Evolutionary conservation across 2,888 invertebrate genomes (phyloP), one percentile per base, ranked within the genome.

Genomic region (Brachyptera risi): DNA sequence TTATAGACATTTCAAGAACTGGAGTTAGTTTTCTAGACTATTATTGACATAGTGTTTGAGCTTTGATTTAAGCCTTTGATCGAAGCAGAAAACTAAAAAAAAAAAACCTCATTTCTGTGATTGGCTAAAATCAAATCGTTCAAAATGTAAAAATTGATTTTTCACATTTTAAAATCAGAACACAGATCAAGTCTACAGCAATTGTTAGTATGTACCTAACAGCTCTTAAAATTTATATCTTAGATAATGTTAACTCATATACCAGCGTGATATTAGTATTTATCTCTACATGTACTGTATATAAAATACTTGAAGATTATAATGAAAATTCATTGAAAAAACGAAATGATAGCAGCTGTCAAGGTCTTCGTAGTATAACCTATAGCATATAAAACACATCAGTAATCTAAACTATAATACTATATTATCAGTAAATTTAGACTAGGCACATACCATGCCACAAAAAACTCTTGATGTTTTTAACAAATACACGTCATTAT

Each of bases 331-430:
- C 40, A 38, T 5, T 38, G 40, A 17, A 38, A n/a, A 38, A n/a
- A n/a, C 15, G 13, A 38, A 38, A 13, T 38, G 40, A 13, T 38
- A 38, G 15, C 17, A 38, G 40, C 40, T 38, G 40, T 38, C 13
- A 38, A 38, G 40, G 40, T 38, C 4, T 17, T n/a, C n/a, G n/a
- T 38, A 38, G 17, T 38, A 38, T 38, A 38, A 38, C 40, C 40
- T 38, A 38, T 38, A 38, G 40, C 40, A 38, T 38, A 38, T 38
- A 15, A n/a, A 15, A 38, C 40, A 38, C 40, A 38, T 38, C 40
- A 13, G 40, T 38, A 38, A 38, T 38, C 40, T 38, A 38, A 38
- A 15, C 13, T 17, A 15, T 38, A 38, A 15, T 38, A 15, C 40
- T 38, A n/a, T n/a, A 15, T 15, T 38, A 38, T 38, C 40, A 38